Percentiles rank a stretch among this genome's conserved stretches.
These are phyloP conservation scores for Leptopilina boulardi DNA, from an alignment of 1,140 invertebrate genomes.

Conservation along the genomic window DNA sequence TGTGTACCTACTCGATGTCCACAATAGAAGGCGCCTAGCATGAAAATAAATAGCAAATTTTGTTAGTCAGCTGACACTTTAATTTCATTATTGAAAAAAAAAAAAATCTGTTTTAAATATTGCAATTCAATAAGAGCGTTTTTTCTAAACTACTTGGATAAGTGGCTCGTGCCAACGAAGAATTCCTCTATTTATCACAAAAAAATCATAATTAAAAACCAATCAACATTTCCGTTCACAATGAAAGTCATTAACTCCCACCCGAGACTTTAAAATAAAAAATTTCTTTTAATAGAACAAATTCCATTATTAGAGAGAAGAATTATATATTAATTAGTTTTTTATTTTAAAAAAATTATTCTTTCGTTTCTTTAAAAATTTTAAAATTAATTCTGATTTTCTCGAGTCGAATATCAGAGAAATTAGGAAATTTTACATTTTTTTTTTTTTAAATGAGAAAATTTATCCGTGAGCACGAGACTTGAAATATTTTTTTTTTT, in stretches of 20 bases:
- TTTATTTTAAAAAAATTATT: too few relatives aligned
- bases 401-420: conserved; percentile 17
- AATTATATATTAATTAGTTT: too few relatives aligned
- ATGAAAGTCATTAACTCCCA: too few relatives aligned
- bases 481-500: conserved; percentile 30
- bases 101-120: conserved; percentile 51
- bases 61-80: conserved; percentile 61
- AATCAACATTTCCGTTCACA: too few relatives aligned
- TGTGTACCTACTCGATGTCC: conserved; percentile 77
- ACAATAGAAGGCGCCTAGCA: conserved; percentile 75
- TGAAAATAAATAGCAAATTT: conserved; percentile 72
- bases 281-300: neutral
- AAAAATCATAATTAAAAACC: neutral
- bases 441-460: neutral
- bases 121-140: conserved; percentile 53
- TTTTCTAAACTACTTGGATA: conserved; percentile 42
- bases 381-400: conserved; percentile 36
- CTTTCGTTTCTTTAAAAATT: too few relatives aligned
- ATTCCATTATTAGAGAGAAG: too few relatives aligned
- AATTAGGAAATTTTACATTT: conserved; percentile 8
- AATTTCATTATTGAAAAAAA: conserved; percentile 48
- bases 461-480: neutral
- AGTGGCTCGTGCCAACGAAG: conserved; percentile 42
- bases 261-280: neutral
- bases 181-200: conserved; percentile 38